Evolutionary conservation across 1,140 invertebrate genomes (phyloP), one percentile per base, ranked within the genome.

Genomic region (Bradysia coprophila): DNA sequence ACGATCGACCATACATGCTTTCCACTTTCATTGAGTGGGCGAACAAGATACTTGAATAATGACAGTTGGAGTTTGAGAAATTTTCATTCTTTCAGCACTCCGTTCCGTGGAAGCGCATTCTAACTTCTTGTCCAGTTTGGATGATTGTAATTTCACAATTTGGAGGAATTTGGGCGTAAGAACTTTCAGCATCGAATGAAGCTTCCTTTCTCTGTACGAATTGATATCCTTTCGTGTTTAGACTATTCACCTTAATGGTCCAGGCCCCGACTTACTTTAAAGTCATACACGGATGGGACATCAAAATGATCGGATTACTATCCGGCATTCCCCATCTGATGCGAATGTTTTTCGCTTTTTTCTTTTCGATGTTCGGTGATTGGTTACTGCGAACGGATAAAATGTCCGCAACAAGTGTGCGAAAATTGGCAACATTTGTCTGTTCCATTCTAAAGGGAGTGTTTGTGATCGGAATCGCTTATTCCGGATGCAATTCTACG

Each of bases 191-290:
- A 31, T 31, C 28, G 28, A 31, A 8, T 31, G 8, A 9, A 8
- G 28, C n/a, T 31, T 31, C n/a, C 8, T 9, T n/a, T n/a, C n/a
- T n/a, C 8, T 9, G 8, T 31, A 31, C 28, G 28, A 31, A 31
- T 31, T 31, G 8, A 8, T n/a, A 31, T 31, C 8, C n/a, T 8
- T 31, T 31, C 8, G n/a, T 31, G 28, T 8, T 31, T 31, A 9
- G 10, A 19, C 72, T 88, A 24, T 82, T 89, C 45, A 91, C 83
- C 0, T 62, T 91, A 39, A 73, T 91, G 55, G 85, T 82, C 1
- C 76, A 86, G 49, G 67, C 85, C 0, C 90, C 90, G 0, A 82
- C 78, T 1, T 94, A 90, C 55, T 77, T 94, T 53, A 79, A 77
- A 43, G 73, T 80, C 48, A 75, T 91, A 23, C 75, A 92, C 41